phyloP scores from a whole-genome alignment of 2,797 vertebrate species.

The Pagetopsis macropterus region DNA sequence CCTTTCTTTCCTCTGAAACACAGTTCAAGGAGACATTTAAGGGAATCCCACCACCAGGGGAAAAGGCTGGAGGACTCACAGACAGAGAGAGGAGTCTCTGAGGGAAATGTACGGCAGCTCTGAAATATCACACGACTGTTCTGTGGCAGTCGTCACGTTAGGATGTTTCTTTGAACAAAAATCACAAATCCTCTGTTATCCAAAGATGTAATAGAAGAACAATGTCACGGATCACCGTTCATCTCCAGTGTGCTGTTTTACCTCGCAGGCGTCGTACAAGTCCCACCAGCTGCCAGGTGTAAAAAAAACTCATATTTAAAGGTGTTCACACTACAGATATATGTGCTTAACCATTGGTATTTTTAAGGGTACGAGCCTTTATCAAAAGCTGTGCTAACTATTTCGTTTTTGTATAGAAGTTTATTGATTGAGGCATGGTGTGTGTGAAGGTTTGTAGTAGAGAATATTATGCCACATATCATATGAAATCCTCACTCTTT shows the following conservation, averaged over 20 bases:
- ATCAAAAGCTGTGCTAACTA: conserved; percentile 43
- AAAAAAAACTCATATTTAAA: background rate
- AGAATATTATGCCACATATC: conserved; percentile 22
- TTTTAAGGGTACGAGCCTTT: conserved; percentile 14
- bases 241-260: conserved; percentile 38
- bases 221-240: conserved; percentile 26
- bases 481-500: conserved; percentile 8
- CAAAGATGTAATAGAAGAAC: conserved; percentile 52
- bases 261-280: conserved; percentile 1
- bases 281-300: conserved; percentile 30
- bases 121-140: conserved; percentile 49
- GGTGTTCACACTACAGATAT: conserved; percentile 25
- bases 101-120: conserved; percentile 57
- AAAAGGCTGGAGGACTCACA: background rate
- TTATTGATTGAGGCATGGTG: conserved; percentile 42
- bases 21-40: conserved; percentile 12
- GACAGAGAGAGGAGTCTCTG: background rate
- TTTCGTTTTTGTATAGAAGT: conserved; percentile 32
- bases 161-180: conserved; percentile 32
- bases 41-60: conserved; percentile 2
- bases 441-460: conserved; percentile 6
- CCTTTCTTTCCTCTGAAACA: conserved; percentile 22
- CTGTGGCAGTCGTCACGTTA: conserved; percentile 19
- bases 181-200: conserved; percentile 44
- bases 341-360: conserved; percentile 41